Conservation (phyloP, 2,888 invertebrate genomes). For the Lepidochrysops patricia region DNA sequence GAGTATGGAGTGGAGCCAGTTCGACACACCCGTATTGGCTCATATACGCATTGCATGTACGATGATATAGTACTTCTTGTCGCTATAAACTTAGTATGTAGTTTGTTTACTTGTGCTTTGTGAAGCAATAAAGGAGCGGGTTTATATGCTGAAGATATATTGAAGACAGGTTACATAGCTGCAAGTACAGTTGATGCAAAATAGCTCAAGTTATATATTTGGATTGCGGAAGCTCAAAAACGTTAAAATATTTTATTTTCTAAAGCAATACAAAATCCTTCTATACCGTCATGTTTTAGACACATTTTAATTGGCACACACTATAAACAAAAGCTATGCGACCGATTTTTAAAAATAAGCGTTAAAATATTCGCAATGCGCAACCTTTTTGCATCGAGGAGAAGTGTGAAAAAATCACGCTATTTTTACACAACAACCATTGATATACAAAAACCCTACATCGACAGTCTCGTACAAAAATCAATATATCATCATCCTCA, state of each 20-base stretch:
- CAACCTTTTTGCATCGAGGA: not conserved
- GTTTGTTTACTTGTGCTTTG: not conserved
- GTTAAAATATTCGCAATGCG: not conserved
- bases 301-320: not conserved
- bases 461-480: too few species aligned
- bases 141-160: too few species aligned
- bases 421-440: not conserved
- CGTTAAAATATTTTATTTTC: too few species aligned
- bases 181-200: too few species aligned
- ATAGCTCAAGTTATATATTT: too few species aligned
- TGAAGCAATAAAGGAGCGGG: not conserved
- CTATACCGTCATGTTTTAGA: too few species aligned
- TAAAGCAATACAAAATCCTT: not conserved
- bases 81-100: not conserved
- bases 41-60: not conserved
- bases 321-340: not conserved
- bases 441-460: too few species aligned
- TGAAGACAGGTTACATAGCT: too few species aligned
- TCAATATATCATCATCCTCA: too few species aligned
- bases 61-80: not conserved
- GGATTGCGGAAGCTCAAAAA: too few species aligned
- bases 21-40: not conserved
- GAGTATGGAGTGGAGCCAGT: not conserved
- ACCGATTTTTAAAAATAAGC: not conserved
- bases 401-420: not conserved